phyloP scores from a whole-genome alignment of 2,888 invertebrate genomes.

The Mystacides longicornis region DNA sequence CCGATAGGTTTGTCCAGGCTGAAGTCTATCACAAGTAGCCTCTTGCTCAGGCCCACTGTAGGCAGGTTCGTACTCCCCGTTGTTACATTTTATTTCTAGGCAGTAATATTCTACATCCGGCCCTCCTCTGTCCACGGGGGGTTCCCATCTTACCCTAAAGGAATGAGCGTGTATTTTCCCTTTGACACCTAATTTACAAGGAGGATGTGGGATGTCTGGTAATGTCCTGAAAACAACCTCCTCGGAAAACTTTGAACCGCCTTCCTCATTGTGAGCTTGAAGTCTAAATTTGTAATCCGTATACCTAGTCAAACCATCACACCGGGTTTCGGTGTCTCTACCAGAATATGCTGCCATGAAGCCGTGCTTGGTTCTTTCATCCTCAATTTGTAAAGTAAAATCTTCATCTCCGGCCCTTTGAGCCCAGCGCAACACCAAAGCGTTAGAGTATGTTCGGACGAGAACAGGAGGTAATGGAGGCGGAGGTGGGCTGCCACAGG shows the following conservation, averaged over 20 bases:
- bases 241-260: slow-evolving; percentile 74
- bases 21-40: slow-evolving; percentile 71
- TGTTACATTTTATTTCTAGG: slow-evolving; percentile 65
- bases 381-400: slow-evolving; percentile 77
- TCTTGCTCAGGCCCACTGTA: slow-evolving; percentile 73
- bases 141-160: slow-evolving; percentile 78
- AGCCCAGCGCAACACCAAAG: slow-evolving; percentile 68
- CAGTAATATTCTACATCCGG: slow-evolving; percentile 59
- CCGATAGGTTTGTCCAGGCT: slow-evolving; percentile 73
- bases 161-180: slow-evolving; percentile 75
- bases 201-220: slow-evolving; percentile 71
- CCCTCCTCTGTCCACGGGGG: slow-evolving; percentile 69
- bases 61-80: slow-evolving; percentile 63
- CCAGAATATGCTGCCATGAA: slow-evolving; percentile 77
- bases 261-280: slow-evolving; percentile 75
- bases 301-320: slow-evolving; percentile 62
- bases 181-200: slow-evolving; percentile 69
- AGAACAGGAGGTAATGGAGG: slow-evolving; percentile 72
- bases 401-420: slow-evolving; percentile 68
- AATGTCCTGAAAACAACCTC: slow-evolving; percentile 70
- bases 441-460: slow-evolving; percentile 52
- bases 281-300: slow-evolving; percentile 77
- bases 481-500: slow-evolving; percentile 71
- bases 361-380: slow-evolving; percentile 61
- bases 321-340: slow-evolving; percentile 59